Conservation (phyloP, 2,797 vertebrate genomes). For the Megalops cyprinoides region DNA sequence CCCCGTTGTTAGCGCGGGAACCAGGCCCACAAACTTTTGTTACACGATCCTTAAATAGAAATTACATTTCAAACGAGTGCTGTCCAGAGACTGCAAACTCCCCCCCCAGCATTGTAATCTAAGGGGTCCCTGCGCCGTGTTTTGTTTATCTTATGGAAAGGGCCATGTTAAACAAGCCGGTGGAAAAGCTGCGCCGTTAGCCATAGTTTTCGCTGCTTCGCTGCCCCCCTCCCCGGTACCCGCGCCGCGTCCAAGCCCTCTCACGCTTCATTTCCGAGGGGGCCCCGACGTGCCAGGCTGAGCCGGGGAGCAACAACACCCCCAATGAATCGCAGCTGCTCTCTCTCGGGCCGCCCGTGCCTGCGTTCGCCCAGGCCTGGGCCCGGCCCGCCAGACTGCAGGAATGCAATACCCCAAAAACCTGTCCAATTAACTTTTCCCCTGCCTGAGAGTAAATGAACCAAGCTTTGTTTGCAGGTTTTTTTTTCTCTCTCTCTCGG, state of each 20-base stretch:
- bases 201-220: no score
- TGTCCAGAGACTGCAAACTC: neutral
- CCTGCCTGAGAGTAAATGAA: conserved; percentile 9
- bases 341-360: neutral
- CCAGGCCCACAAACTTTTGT: neutral
- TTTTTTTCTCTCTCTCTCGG: neutral
- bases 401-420: conserved; percentile 17
- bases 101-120: neutral
- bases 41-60: conserved; percentile 9
- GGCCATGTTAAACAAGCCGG: conserved; percentile 2
- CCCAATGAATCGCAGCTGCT: conserved; percentile 7
- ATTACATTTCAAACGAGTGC: neutral
- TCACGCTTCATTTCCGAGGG: conserved; percentile 5
- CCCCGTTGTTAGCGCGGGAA: conserved; percentile 12
- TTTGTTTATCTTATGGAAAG: neutral
- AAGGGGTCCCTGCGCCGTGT: neutral
- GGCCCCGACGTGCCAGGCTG: neutral
- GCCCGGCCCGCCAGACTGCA: neutral
- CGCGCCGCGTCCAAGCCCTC: neutral
- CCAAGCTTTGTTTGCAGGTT: neutral
- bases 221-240: neutral
- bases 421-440: conserved; percentile 11
- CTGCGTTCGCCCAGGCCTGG: neutral
- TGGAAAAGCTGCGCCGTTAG: neutral
- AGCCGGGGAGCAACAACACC: neutral